phyloP scores from a whole-genome alignment of 1,140 invertebrate genomes.

The Conus betulinus region DNA sequence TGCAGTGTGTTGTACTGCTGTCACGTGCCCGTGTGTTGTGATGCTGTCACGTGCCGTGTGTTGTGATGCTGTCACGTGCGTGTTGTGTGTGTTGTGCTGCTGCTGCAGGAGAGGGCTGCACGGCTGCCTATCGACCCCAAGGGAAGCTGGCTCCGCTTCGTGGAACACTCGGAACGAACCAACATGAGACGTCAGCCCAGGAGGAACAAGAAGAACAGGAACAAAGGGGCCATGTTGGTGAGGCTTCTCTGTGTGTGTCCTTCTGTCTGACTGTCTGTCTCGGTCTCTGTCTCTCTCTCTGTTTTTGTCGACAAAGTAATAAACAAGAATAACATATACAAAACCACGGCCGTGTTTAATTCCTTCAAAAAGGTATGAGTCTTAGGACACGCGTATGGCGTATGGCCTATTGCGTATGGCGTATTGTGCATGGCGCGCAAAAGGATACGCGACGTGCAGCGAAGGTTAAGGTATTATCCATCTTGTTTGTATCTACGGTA shows the following conservation, averaged over 20 bases:
- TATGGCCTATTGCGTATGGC: too few species aligned
- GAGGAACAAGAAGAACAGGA: slow-evolving; percentile 43
- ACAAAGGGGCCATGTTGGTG: slow-evolving; percentile 42
- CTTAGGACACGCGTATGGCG: too few species aligned
- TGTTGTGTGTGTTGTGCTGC: too few species aligned
- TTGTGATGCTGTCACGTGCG: neutral
- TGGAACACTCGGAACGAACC: slow-evolving; percentile 35
- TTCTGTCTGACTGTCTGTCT: neutral
- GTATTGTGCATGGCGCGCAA: too few species aligned
- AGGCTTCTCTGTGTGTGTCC: neutral
- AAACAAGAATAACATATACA: too few species aligned
- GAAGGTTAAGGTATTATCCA: too few species aligned
- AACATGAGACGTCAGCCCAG: slow-evolving; percentile 15
- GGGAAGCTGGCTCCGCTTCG: slow-evolving; percentile 56
- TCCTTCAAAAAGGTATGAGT: too few species aligned
- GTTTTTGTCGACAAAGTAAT: too few species aligned
- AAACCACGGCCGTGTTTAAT: too few species aligned
- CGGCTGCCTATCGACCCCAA: slow-evolving; percentile 48
- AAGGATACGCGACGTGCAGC: too few species aligned
- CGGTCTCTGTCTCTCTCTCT: too few species aligned
- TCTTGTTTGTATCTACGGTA: too few species aligned
- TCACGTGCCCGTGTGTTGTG: neutral
- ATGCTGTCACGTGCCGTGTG: neutral
- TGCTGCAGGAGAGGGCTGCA: slow-evolving; percentile 41
- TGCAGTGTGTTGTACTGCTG: neutral